Percentiles rank a stretch among this genome's conserved stretches.
Conservation (phyloP, 2,888 invertebrate genomes). For the Pocota personata region DNA sequence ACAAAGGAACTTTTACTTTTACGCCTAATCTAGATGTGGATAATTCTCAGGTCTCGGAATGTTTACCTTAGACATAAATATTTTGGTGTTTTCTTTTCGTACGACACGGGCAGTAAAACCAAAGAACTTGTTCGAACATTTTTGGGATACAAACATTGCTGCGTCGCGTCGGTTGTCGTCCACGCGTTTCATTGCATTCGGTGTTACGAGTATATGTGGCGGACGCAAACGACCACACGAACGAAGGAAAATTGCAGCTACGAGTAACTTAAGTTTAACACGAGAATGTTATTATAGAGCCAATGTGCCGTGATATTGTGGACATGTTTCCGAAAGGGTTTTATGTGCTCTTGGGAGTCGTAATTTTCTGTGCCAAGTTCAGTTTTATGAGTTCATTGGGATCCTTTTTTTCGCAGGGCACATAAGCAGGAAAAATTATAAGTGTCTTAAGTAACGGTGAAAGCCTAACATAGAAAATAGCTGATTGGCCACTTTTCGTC, state of each 20-base stretch:
- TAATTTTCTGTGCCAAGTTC: background rate
- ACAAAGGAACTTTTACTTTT: conserved; percentile 54
- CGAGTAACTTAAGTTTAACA: background rate
- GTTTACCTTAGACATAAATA: background rate
- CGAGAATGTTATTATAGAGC: conserved; percentile 15
- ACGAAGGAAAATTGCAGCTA: background rate
- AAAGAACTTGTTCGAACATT: conserved; percentile 6
- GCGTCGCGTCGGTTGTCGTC: background rate
- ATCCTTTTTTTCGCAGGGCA: background rate
- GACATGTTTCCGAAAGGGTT: conserved; percentile 31
- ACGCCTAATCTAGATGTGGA: conserved; percentile 19
- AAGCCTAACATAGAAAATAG: background rate
- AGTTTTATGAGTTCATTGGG: conserved; percentile 1
- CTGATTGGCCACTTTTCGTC: background rate
- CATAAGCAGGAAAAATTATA: background rate
- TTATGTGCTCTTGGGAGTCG: conserved; percentile 33
- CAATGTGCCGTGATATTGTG: background rate
- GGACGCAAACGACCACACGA: background rate
- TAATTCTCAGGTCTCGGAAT: background rate
- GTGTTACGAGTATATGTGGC: background rate
- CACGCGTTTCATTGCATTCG: background rate
- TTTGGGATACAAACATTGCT: background rate
- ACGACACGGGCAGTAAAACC: conserved; percentile 4
- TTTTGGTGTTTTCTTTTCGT: conserved; percentile 33
- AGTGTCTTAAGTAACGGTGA: background rate